Conservation (phyloP, 1,140 invertebrate species). For the Tigriopus japonicus region DNA sequence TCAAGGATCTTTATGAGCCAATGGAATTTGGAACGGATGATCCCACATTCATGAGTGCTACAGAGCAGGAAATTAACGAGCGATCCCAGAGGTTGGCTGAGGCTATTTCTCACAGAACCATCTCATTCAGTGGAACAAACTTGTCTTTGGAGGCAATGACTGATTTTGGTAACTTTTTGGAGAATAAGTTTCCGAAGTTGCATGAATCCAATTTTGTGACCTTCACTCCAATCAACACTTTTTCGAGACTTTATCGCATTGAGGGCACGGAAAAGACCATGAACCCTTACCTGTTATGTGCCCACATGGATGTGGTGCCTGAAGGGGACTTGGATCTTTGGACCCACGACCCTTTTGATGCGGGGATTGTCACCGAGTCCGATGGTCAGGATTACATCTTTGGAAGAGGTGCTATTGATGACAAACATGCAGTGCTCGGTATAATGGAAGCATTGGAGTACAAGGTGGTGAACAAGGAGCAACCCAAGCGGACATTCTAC, state of each 20-base stretch:
- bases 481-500: conserved; percentile 32
- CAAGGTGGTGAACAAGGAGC: conserved; percentile 25
- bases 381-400: conserved; percentile 27
- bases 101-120: not conserved
- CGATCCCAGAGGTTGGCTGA: not conserved
- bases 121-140: not conserved
- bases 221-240: not conserved
- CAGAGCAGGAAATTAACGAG: not conserved
- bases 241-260: not conserved
- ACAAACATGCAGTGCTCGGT: conserved; percentile 33
- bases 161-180: not conserved
- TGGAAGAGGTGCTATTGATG: conserved; percentile 36
- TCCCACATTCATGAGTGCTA: not conserved
- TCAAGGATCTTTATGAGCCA: not conserved
- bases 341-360: conserved; percentile 33
- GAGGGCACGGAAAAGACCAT: conserved; percentile 22
- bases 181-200: not conserved
- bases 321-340: conserved; percentile 27
- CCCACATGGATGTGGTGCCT: conserved; percentile 39
- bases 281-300: conserved; percentile 32
- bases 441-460: conserved; percentile 35
- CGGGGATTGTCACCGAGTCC: conserved; percentile 27
- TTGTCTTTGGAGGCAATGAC: not conserved
- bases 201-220: not conserved
- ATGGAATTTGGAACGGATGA: not conserved